These are phyloP conservation scores for Euura saliciscinereae DNA, from an alignment of 1,140 invertebrate genomes.

Conservation along the genomic window DNA sequence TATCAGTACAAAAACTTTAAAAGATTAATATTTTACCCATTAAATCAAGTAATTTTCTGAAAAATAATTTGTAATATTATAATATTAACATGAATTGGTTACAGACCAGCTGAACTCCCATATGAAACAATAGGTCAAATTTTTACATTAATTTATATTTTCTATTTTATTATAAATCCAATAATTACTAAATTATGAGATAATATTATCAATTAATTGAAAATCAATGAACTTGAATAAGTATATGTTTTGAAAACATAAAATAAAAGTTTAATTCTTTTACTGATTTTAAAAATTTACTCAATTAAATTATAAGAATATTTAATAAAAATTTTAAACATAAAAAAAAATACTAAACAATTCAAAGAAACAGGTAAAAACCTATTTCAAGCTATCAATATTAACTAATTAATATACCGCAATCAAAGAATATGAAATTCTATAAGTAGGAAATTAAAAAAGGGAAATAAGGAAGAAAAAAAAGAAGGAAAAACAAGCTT, in stretches of 20 bases:
- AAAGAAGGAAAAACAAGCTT: no score
- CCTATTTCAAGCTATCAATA: constrained; percentile 63
- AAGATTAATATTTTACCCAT: no score
- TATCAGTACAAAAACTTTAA: no score
- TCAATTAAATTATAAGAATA: constrained; percentile 43
- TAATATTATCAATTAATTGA: constrained; percentile 51
- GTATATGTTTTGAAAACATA: constrained; percentile 71
- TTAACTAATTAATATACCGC: no score
- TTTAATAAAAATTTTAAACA: constrained; percentile 43
- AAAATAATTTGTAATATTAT: no score
- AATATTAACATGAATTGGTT: constrained; percentile 73
- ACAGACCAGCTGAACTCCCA: constrained; percentile 66
- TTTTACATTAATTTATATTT: constrained; percentile 64
- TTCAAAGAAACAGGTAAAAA: constrained; percentile 62
- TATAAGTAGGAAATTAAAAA: no score
- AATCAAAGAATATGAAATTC: no score
- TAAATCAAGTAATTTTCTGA: no score
- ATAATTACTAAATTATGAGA: constrained; percentile 60
- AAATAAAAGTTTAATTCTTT: constrained; percentile 59
- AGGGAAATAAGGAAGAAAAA: no score
- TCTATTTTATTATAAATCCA: constrained; percentile 61
- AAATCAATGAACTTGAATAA: constrained; percentile 65
- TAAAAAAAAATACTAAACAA: constrained; percentile 59
- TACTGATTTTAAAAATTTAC: constrained; percentile 60
- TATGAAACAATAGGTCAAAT: constrained; percentile 67